Conservation (phyloP, 2,113 vertebrate species). For the Lanius ludovicianus region DNA sequence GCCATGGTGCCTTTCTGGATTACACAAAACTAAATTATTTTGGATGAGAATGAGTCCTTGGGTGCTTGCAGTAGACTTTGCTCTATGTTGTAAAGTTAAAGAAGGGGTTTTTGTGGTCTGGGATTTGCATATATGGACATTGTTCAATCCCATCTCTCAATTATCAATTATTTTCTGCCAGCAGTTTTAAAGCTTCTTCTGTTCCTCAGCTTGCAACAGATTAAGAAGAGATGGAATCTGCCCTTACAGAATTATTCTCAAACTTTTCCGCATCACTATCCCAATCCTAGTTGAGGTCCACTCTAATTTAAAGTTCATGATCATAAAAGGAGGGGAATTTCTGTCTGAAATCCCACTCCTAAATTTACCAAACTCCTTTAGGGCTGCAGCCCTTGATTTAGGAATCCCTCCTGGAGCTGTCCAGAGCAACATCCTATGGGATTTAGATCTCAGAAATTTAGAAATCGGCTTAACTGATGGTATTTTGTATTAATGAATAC, state of each 20-base stretch:
- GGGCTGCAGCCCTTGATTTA: not conserved
- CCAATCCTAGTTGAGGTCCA: not conserved
- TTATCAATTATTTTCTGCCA: not conserved
- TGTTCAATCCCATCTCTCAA: not conserved
- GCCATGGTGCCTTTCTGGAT: not conserved
- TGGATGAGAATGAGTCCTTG: not conserved
- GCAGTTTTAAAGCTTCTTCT: not conserved
- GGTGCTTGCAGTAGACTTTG: not conserved
- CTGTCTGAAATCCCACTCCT: not conserved
- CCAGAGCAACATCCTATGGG: not conserved
- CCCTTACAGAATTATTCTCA: not conserved
- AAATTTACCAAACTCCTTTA: not conserved
- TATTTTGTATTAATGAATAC: not conserved
- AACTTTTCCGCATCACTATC: not conserved
- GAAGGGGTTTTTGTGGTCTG: not conserved
- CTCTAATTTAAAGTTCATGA: not conserved
- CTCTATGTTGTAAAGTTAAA: not conserved
- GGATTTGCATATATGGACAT: not conserved
- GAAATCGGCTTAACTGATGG: not conserved
- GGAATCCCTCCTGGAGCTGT: not conserved
- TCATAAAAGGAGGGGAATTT: not conserved
- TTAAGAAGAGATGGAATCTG: not conserved
- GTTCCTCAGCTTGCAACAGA: not conserved
- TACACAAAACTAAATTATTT: not conserved
- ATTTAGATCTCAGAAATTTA: not conserved